Conservation (phyloP, 2,113 vertebrate genomes). For the Alligator mississippiensis region DNA sequence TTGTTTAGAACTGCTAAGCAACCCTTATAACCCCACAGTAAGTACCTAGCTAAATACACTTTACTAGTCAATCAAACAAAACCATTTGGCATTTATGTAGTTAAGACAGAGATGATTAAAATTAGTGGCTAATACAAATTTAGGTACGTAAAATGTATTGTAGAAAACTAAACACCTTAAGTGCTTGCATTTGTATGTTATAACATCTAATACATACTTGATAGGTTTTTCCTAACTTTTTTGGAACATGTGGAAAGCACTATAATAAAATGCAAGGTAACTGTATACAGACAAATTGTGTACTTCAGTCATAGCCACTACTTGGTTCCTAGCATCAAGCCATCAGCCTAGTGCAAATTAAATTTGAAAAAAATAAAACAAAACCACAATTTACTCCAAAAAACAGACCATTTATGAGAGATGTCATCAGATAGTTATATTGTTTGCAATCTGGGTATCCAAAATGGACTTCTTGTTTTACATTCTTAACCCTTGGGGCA, state of each 20-base stretch:
- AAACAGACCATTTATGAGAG: not conserved
- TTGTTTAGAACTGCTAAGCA: not conserved
- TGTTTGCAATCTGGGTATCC: not conserved
- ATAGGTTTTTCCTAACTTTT: not conserved
- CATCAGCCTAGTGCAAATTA: not conserved
- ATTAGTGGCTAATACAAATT: not conserved
- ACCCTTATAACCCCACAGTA: not conserved
- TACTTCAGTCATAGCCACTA: not conserved
- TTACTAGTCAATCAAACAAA: not conserved
- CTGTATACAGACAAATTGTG: not conserved
- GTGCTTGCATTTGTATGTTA: no score
- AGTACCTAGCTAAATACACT: not conserved
- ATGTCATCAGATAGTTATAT: not conserved
- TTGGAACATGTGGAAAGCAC: not conserved
- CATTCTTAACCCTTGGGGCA: accelerated
- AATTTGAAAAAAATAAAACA: not conserved
- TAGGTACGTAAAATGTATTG: not conserved
- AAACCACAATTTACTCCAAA: not conserved
- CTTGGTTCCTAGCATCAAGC: not conserved
- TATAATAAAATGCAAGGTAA: not conserved
- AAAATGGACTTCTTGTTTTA: not conserved
- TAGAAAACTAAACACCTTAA: not conserved
- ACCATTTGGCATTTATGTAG: not conserved
- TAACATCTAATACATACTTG: not conserved
- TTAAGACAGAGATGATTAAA: not conserved